Base-by-base conservation (phyloP, 2,888 invertebrate genomes). In the Zaprionus bogoriensis region DNA sequence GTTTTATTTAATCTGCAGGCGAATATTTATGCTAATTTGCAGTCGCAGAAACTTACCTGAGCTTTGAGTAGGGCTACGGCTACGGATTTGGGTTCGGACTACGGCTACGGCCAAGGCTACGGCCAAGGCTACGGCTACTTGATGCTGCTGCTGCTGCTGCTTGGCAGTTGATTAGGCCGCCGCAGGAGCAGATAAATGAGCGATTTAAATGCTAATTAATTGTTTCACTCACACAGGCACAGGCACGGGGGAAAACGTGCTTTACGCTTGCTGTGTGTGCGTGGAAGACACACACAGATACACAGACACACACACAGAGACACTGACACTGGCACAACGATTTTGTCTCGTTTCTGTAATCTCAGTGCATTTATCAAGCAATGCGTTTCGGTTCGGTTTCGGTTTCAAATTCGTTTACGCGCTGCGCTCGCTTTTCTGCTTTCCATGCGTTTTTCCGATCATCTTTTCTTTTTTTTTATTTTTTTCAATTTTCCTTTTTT, bases 141-240 rank as follows among this genome's bases (percentile, higher is more conserved):
- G n/a, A n/a, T n/a, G n/a, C n/a, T 28, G 44, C 25, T 25, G 23
- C 19, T 38, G 30, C 19, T 32, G 46, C 22, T 59, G 67, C 60
- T 68, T 68, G 46, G 54, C 54, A 58, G 65, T 83, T 72, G 55
- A 60, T 80, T 67, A 51, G 67, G 66, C 58, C 51, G 39, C 48
- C n/a, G n/a, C n/a, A n/a, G n/a, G 12, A 39, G 44, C 62, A 72
- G 67, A 65, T 69, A 74, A 80, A 68, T 68, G 67, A 72, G 67
- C 74, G 77, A 77, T 86, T 86, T 62, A 54, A 77, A 77, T 67
- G 80, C 77, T 74, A 79, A 83, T 79, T 79, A 79, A 79, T 83
- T 80, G 81, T 64, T 27, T 61, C 25, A 44, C 50, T 10, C 59
- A 19, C 59, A 12, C 27, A 22, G 20, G 14, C 38, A 22, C 50